phyloP scores from a whole-genome alignment of 2,888 invertebrate genomes.

The Miltochrista miniata region DNA sequence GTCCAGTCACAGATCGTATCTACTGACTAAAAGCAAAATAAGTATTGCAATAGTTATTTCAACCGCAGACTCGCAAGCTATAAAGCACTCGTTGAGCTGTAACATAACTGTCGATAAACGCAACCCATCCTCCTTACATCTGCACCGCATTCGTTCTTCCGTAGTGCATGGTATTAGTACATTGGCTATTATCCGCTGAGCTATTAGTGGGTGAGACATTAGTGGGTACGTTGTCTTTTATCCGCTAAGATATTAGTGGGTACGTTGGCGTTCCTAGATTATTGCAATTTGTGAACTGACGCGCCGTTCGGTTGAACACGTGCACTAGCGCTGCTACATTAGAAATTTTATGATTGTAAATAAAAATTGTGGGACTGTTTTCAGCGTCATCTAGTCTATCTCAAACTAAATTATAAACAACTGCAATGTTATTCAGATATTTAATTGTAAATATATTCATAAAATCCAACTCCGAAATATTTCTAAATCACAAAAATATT shows the following conservation, averaged over 20 bases:
- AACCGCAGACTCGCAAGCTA: no score
- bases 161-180: constrained; percentile 4
- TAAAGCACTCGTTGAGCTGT: constrained; percentile 16
- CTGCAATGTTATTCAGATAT: no score
- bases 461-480: no score
- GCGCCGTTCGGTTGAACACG: constrained; percentile 9
- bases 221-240: no score
- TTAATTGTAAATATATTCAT: no score
- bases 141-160: constrained; percentile 14
- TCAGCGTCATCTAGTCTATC: no score
- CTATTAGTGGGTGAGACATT: constrained; percentile 3
- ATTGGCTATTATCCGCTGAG: background rate
- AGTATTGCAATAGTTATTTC: no score
- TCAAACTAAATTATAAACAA: no score
- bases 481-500: no score
- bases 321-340: background rate
- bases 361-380: no score
- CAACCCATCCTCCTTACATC: constrained; percentile 20
- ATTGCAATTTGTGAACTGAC: constrained; percentile 19
- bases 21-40: no score
- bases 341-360: background rate
- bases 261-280: constrained; percentile 22
- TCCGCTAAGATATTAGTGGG: background rate
- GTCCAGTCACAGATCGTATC: no score
- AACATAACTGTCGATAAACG: constrained; percentile 56